A percentile compares a stretch with the other conserved stretches of the same genome.
phyloP scores from a whole-genome alignment of 64 coral and sea anemone species.

The Pocillopora damicornis region DNA sequence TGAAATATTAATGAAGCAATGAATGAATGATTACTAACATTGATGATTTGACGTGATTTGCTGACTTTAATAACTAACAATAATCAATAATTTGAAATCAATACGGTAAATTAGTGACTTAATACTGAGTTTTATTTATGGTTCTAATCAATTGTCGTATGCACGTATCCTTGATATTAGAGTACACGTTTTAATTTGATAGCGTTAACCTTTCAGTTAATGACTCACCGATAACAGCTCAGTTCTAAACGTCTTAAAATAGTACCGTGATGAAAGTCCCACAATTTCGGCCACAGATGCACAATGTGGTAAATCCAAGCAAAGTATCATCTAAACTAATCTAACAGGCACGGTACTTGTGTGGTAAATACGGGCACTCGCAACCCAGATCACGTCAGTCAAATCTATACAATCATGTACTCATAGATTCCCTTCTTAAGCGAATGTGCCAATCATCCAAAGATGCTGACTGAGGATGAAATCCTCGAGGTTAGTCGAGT shows the following conservation, averaged over 20 bases:
- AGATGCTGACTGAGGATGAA: slow-evolving; percentile 13
- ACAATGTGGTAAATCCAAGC: background rate
- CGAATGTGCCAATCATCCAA: slow-evolving; percentile 13
- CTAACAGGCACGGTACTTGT: background rate
- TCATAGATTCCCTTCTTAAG: slow-evolving; percentile 23
- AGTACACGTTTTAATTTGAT: background rate
- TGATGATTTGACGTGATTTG: slow-evolving; percentile 32
- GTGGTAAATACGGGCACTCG: slow-evolving; percentile 12
- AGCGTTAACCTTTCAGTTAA: background rate
- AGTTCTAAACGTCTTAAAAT: too few species aligned
- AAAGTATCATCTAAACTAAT: background rate
- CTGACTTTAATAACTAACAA: slow-evolving; percentile 16
- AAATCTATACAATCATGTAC: slow-evolving; percentile 13
- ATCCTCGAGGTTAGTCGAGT: slow-evolving; percentile 26
- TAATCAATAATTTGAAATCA: slow-evolving; percentile 13
- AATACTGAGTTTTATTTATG: background rate
- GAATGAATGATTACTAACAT: slow-evolving; percentile 22
- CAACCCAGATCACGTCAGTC: slow-evolving; percentile 26
- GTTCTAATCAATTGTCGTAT: background rate
- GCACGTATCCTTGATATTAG: background rate
- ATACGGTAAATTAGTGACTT: background rate
- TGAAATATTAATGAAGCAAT: background rate
- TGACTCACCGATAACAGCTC: too few species aligned
- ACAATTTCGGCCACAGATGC: background rate
- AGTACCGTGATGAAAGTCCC: background rate